Evolutionary conservation across 2,797 vertebrate genomes (phyloP), one percentile per base, ranked within the genome.

Genomic region (Chaetophractus vellerosus): DNA sequence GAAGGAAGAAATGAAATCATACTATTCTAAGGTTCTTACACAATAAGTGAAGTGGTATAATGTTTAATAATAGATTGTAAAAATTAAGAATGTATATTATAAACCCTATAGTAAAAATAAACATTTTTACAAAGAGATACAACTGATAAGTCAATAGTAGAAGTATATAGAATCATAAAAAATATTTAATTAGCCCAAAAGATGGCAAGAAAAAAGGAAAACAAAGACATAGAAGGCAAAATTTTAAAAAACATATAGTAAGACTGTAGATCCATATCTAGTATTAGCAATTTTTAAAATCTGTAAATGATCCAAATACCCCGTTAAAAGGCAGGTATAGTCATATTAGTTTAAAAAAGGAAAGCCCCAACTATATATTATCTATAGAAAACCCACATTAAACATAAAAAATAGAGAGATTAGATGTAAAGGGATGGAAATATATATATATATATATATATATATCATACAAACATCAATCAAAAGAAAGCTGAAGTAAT

Each of bases 81-180:
- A 68, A 15, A 64, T 79, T 85, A 63, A 85, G 1, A 33, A 90
- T 79, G 12, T 36, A 86, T 55, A 84, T 45, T 45, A 2, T 36
- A 90, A 90, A 94, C 71, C 33, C 28, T 57, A 57, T 9, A 82
- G 52, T 71, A 69, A 84, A 94, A 41, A 10, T 66, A 38, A 36
- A 31, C n/a, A 28, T 1, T 0, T 23, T 78, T 69, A 33, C 3
- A 38, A 74, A 59, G 24, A 74, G 11, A 4, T 3, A 14, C 69
- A 90, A 78, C 14, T 33, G 45, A 41, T 28, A 33, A 41, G 24
- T 23, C 41, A 94, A 36, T 28, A 41, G 36, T 83, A 10, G 28
- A 61, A 4, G 16, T 63, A 79, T 61, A 52, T 52, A 63, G 15
- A 55, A 79, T 85, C 4, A 33, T 19, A 83, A 57, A 45, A 45